A percentile compares a stretch with the other conserved stretches of the same genome.
Conservation (phyloP, 2,113 vertebrate genomes). For the Nanorana parkeri region DNA sequence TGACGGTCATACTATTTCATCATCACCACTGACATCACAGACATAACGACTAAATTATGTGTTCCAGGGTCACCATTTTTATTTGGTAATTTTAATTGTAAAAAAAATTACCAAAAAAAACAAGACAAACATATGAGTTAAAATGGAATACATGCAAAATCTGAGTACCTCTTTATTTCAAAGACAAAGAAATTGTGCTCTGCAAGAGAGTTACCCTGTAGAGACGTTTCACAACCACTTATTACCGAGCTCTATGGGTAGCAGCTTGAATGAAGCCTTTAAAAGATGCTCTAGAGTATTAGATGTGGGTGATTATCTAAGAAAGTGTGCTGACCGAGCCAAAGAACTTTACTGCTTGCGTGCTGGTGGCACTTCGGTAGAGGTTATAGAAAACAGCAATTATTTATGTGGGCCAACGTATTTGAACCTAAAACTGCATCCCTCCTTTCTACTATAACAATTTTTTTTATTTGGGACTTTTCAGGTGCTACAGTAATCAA, state of each 20-base stretch:
- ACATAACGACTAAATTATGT: constrained; percentile 3
- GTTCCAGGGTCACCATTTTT: neutral
- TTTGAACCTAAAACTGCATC: too few relatives aligned
- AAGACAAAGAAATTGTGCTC: neutral
- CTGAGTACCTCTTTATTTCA: neutral
- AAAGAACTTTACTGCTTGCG: neutral
- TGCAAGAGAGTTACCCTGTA: neutral
- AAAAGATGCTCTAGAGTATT: neutral
- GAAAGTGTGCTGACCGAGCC: neutral
- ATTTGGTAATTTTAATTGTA: neutral
- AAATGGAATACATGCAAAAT: constrained; percentile 17
- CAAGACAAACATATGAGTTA: constrained; percentile 6
- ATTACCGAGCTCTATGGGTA: neutral
- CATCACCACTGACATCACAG: constrained; percentile 7
- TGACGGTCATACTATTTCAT: neutral
- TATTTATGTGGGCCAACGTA: too few relatives aligned
- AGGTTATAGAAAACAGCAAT: too few relatives aligned
- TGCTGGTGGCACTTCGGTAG: neutral
- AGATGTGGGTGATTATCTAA: neutral
- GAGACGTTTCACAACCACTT: neutral
- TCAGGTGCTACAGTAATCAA: too few relatives aligned
- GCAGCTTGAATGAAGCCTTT: neutral
- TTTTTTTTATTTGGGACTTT: too few relatives aligned
- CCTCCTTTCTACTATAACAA: too few relatives aligned
- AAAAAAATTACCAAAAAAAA: neutral